Evolutionary conservation across 2,888 invertebrate species (phyloP), one percentile per base, ranked within the genome.

Genomic region (Autographa gamma): DNA sequence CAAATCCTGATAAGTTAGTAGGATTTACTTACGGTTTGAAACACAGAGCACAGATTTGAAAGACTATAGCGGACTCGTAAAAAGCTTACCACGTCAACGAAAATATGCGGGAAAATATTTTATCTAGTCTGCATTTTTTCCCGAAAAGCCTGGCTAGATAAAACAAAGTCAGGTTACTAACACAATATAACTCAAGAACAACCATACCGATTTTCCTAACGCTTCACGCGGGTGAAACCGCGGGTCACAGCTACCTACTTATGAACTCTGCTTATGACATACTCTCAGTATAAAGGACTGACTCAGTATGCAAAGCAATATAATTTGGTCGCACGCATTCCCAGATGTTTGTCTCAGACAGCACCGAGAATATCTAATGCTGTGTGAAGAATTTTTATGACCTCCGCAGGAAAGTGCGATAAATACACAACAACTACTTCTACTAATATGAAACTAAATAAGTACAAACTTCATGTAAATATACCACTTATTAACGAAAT

Each of bases 341-440:
- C 80, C 81, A 77, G 68, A 76, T 72, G 69, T 80, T 71, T 66
- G 72, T 66, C 32, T 68, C 63, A 56, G 66, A 66, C 65, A 60
- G 54, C 41, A 68, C 54, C 58, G 60, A 77, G 67, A 80, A 80
- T 66, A 63, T 63, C 67, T 70, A 63, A 73, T 71, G 63, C 34
- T 68, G 81, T 80, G 85, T 85, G 77, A 85, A 81, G 80, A 83
- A 82, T 82, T 80, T 83, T 85, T 82, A 85, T 82, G 77, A 74
- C 54, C 71, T 52, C 76, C 58, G 67, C 58, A 67, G 62, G 16
- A 54, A 38, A 60, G 52, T 79, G 60, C 19, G 61, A 60, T 59
- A 61, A 34, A 25, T 52, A 61, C 34, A 52, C 48, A 54, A 62
- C 11, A 48, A n/a, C n/a, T n/a, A n/a, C n/a, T n/a, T n/a, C n/a